Evolutionary conservation across 2,888 invertebrate species (phyloP), one percentile per base, ranked within the genome.

Genomic region (Ditylenchus weischeri): DNA sequence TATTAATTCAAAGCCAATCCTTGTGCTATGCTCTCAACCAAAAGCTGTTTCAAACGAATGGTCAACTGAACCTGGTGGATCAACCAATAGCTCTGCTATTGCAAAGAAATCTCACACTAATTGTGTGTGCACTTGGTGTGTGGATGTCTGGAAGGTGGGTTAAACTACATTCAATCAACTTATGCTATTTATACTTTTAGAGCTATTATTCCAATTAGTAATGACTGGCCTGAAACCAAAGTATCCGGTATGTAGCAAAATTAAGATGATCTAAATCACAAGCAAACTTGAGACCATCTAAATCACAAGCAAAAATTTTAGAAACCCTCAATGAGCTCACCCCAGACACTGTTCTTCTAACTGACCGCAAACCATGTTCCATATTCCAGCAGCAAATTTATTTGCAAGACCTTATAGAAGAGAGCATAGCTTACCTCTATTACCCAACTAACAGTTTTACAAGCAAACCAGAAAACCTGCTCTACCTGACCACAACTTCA

Each of bases 401-500:
- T n/a, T 8, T 19, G 18, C 19, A 13, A 19, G 19, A 62, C 10
- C 6, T n/a, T n/a, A 36, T 54, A 59, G 59, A n/a, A 65, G 15
- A 13, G 18, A 62, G n/a, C 29, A 13, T 18, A 38, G n/a, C 19
- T 18, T 36, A 7, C 15, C 43, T 43, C 13, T 43, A 66, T 47
- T 35, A 35, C 23, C 0, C 21, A 18, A 15, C 2, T 15, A 10
- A 13, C 11, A 15, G 8, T 43, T 43, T 43, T 2, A 2, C 13
- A 43, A 43, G 43, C 43, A 43, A 43, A 23, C 60, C 65, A 11
- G 58, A 60, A 7, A 66, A 74, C 62, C 47, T 75, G 8, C 36
- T 69, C 0, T 80, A 80, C 57, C 63, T 75, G 11, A 80, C 80
- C 3, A 75, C 71, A 43, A 80, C 80, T 3, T 79, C 79, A 23